Evolutionary conservation across 2,888 invertebrate genomes (phyloP).

Genomic region (Crioceris asparagi): DNA sequence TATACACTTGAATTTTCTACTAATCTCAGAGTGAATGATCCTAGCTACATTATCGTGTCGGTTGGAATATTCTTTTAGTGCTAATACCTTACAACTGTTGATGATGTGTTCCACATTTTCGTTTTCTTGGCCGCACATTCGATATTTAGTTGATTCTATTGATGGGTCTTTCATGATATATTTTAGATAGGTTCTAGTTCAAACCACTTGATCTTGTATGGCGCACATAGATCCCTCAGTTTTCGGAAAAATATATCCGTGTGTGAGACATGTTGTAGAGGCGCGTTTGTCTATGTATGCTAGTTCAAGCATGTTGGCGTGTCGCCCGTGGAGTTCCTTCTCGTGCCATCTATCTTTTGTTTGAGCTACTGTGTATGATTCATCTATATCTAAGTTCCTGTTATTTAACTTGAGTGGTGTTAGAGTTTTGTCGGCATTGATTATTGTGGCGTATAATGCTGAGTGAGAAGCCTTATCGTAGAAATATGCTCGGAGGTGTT

Average conservation of each 20-base stretch:
- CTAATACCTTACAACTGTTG: constrained; percentile 1
- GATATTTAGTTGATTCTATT: not conserved
- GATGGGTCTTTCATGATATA: constrained; percentile 1
- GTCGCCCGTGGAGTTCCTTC: no score
- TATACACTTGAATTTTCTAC: not conserved
- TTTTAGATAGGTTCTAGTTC: not conserved
- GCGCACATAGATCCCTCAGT: not conserved
- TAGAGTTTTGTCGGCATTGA: no score
- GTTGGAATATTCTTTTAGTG: not conserved
- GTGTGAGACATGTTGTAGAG: not conserved
- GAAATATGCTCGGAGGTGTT: not conserved
- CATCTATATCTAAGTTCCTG: no score
- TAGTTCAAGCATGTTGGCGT: no score
- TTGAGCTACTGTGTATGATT: no score
- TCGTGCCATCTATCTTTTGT: no score
- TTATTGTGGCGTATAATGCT: not conserved
- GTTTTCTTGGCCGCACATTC: not conserved
- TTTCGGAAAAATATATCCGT: not conserved
- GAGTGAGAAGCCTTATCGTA: not conserved
- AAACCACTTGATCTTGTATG: constrained; percentile 1
- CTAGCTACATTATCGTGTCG: not conserved
- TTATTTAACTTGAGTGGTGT: no score
- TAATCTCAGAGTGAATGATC: not conserved
- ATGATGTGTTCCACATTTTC: constrained; percentile 2
- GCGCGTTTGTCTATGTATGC: no score